Percentiles rank a stretch among this genome's conserved stretches.
phyloP scores from a whole-genome alignment of 2,888 invertebrate species.

The Drosophila seclusa region DNA sequence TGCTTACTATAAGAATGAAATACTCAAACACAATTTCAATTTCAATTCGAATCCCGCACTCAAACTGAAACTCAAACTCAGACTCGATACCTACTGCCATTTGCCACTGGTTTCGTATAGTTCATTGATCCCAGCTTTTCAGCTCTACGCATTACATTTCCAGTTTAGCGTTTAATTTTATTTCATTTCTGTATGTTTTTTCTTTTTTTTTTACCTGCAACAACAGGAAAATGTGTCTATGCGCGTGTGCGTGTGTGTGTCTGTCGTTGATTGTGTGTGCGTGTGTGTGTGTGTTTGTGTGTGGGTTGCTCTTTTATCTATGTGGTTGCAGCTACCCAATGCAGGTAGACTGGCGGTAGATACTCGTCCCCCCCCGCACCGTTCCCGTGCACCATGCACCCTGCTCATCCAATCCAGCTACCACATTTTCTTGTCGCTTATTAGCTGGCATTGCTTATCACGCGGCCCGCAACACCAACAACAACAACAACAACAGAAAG shows the following conservation, averaged over 20 bases:
- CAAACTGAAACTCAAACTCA: constrained; percentile 21
- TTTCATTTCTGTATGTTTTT: constrained; percentile 49
- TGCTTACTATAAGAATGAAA: constrained; percentile 45
- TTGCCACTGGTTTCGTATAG: constrained; percentile 56
- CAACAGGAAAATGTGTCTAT: constrained; percentile 73
- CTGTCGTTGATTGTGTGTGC: constrained; percentile 4
- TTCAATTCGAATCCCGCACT: neutral
- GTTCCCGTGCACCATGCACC: constrained; percentile 2
- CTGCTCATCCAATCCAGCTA: constrained; percentile 42
- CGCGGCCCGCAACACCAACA: constrained; percentile 19
- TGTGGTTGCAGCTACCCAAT: constrained; percentile 46
- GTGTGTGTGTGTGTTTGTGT: constrained; percentile 28
- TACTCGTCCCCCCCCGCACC: constrained; percentile 1
- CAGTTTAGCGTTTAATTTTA: constrained; percentile 74
- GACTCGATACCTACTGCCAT: constrained; percentile 41
- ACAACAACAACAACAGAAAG: constrained; percentile 3
- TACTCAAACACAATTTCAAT: constrained; percentile 10
- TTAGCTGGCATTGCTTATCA: constrained; percentile 73
- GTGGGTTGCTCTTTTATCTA: constrained; percentile 63
- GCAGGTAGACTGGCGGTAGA: constrained; percentile 42
- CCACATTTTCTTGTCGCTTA: constrained; percentile 70
- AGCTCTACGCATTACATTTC: constrained; percentile 76
- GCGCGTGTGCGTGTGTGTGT: constrained; percentile 8
- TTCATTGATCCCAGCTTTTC: constrained; percentile 74
- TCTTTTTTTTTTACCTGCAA: constrained; percentile 57